Percentiles rank a stretch among this genome's conserved stretches.
Conservation (phyloP, 2,797 vertebrate genomes). For the Ctenosaura bakeri region DNA sequence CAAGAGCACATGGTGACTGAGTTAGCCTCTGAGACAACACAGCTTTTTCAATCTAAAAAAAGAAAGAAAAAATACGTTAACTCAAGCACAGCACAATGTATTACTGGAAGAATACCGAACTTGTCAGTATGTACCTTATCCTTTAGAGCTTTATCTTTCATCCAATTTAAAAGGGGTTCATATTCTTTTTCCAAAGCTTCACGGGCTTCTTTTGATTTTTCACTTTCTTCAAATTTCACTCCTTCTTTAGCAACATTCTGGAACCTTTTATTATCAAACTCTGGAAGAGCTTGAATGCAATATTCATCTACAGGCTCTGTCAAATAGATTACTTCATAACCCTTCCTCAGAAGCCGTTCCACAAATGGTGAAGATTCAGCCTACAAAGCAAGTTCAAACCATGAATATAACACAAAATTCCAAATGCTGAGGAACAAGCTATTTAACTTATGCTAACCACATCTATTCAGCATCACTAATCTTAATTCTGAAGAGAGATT, state of each 20-base stretch:
- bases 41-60: slow-evolving; percentile 91
- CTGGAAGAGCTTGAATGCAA: slow-evolving; percentile 96
- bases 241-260: slow-evolving; percentile 99
- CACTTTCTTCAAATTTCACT: slow-evolving; percentile 95
- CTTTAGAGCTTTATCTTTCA: slow-evolving; percentile 96
- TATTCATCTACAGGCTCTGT: slow-evolving; percentile 98
- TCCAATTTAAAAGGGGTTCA: slow-evolving; percentile 96
- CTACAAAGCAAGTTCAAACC: slow-evolving; percentile 73
- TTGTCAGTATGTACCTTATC: slow-evolving; percentile 80
- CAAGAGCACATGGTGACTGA: slow-evolving; percentile 93
- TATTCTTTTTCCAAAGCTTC: slow-evolving; percentile 94
- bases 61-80: not conserved
- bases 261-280: slow-evolving; percentile 98
- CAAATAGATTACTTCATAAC: slow-evolving; percentile 98
- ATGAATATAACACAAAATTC: not conserved
- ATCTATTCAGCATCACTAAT: not conserved
- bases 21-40: slow-evolving; percentile 94
- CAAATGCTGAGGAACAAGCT: not conserved
- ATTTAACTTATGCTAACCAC: not conserved
- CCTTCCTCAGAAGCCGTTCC: slow-evolving; percentile 95
- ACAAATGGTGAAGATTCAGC: slow-evolving; percentile 97
- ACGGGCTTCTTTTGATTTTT: slow-evolving; percentile 92
- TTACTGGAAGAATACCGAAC: not conserved
- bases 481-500: not conserved
- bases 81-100: not conserved